A percentile compares a stretch with the other conserved stretches of the same genome.
phyloP scores from a whole-genome alignment of 2,888 invertebrate species.

The Ophioninae sp. region DNA sequence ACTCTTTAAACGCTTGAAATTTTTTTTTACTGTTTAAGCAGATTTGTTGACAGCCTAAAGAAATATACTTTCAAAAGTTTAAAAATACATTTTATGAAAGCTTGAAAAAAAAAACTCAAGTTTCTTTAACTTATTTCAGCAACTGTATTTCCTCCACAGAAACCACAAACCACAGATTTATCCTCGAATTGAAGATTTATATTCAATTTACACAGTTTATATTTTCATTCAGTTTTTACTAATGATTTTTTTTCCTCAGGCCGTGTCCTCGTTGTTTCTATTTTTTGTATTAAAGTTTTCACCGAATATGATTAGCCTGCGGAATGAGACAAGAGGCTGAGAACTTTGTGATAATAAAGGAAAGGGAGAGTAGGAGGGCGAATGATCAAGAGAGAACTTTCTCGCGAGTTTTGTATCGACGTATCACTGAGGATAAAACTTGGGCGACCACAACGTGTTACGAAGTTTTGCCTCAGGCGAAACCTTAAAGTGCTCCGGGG shows the following conservation, averaged over 20 bases:
- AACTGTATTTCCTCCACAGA: background rate
- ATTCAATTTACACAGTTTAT: background rate
- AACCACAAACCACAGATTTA: background rate
- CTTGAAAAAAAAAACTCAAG: too few relatives aligned
- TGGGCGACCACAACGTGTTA: conserved; percentile 40
- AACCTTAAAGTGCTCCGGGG: conserved; percentile 59
- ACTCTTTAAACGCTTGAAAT: too few relatives aligned
- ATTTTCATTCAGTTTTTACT: background rate
- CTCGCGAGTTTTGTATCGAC: conserved; percentile 52
- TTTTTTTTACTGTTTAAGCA: too few relatives aligned
- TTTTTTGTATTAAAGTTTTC: conserved; percentile 27
- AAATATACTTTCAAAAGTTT: too few relatives aligned
- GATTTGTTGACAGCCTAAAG: too few relatives aligned
- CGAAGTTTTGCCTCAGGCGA: conserved; percentile 53
- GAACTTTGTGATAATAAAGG: conserved; percentile 31
- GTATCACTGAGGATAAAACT: conserved; percentile 44
- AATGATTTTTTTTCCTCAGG: background rate
- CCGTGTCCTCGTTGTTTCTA: background rate
- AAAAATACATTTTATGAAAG: too few relatives aligned
- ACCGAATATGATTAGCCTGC: conserved; percentile 12
- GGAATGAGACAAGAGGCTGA: conserved; percentile 4
- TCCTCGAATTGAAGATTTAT: background rate
- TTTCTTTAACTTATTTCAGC: too few relatives aligned
- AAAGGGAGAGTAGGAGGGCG: conserved; percentile 10
- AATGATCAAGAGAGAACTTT: conserved; percentile 42